Evolutionary conservation across 2,888 invertebrate genomes (phyloP).

Genomic region (Heliconius sara): DNA sequence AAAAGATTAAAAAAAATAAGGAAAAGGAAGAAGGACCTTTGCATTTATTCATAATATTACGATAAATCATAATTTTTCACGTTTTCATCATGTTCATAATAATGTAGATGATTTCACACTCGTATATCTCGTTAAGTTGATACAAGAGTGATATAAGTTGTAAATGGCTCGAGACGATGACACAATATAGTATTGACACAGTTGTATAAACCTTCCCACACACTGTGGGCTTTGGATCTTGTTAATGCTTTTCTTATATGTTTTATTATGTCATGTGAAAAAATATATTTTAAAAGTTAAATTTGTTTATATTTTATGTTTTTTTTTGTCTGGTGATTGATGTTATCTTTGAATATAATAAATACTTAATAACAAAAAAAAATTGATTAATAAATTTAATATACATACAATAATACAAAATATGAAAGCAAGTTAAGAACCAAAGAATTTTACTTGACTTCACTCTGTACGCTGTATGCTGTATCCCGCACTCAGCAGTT

Average conservation of each 20-base stretch:
- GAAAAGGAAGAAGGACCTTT: too few species aligned
- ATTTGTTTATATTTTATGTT: neutral
- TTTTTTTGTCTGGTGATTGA: too few species aligned
- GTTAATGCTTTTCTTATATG: neutral
- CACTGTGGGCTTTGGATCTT: neutral
- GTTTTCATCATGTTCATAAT: neutral
- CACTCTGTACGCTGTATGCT: too few species aligned
- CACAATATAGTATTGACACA: conserved; percentile 12
- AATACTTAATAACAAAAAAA: neutral
- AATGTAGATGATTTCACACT: conserved; percentile 1
- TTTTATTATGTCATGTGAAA: neutral
- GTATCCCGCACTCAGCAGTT: too few species aligned
- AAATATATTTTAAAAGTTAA: neutral
- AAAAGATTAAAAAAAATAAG: too few species aligned
- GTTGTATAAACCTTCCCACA: conserved; percentile 2
- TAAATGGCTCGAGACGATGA: neutral
- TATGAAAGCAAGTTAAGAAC: too few species aligned
- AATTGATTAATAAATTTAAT: neutral
- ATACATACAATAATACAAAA: neutral
- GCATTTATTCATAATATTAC: neutral
- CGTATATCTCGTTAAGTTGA: neutral
- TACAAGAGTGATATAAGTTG: neutral
- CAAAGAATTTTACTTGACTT: too few species aligned
- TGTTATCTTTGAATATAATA: neutral
- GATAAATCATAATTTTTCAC: neutral